These are phyloP conservation scores for Elanus axillaris DNA, from an alignment of 2,113 vertebrate species.

Conservation along the genomic window DNA sequence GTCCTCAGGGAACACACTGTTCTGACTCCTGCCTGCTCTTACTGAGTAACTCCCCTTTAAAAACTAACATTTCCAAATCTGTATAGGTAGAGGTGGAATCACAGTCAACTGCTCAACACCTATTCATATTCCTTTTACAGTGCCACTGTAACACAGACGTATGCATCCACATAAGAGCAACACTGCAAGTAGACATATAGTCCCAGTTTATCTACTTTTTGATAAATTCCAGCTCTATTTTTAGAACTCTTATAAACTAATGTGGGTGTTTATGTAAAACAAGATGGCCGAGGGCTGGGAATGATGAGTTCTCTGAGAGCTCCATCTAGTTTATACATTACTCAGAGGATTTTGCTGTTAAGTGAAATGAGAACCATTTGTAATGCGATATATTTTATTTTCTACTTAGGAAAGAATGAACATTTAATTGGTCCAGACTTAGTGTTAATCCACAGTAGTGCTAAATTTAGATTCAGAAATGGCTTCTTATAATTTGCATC, in stretches of 20 bases:
- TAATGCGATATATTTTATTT: neutral
- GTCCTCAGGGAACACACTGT: neutral
- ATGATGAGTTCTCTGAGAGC: neutral
- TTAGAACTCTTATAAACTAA: constrained; percentile 29
- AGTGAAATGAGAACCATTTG: neutral
- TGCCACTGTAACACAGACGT: neutral
- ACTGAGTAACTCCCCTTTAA: neutral
- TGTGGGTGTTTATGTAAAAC: neutral
- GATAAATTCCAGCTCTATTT: constrained; percentile 23
- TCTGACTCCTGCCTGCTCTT: neutral
- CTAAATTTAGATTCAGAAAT: constrained; percentile 7
- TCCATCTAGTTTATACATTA: neutral
- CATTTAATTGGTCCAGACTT: neutral
- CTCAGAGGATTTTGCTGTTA: neutral
- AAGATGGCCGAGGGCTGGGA: neutral
- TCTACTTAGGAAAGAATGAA: neutral
- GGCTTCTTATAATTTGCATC: neutral
- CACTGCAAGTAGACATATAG: neutral
- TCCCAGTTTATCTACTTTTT: neutral
- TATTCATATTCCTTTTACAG: neutral
- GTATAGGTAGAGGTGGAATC: neutral
- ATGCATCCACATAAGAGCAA: neutral
- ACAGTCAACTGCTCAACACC: neutral
- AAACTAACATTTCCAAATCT: neutral
- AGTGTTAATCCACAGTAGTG: neutral